These are phyloP conservation scores for Palythoa grandiflora DNA, from an alignment of 92 coral and sea anemone species.

Conservation along the genomic window DNA sequence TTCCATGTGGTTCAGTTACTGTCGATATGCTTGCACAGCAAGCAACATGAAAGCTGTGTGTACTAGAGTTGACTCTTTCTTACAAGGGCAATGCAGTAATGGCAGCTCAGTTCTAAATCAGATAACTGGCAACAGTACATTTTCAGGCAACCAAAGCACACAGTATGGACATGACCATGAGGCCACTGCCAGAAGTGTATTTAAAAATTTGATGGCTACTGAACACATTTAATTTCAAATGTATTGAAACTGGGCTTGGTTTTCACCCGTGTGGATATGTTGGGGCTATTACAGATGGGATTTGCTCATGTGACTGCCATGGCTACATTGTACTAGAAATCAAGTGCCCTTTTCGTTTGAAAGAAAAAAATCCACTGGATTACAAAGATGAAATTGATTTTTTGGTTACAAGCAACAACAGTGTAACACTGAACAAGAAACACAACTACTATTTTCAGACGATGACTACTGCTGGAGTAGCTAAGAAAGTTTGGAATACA, in stretches of 20 bases:
- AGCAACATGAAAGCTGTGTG: slow-evolving; percentile 51
- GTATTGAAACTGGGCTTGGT: slow-evolving; percentile 37
- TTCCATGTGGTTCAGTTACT: slow-evolving; percentile 7
- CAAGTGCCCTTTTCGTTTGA: slow-evolving; percentile 37
- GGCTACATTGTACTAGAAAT: slow-evolving; percentile 39
- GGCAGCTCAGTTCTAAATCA: slow-evolving; percentile 45
- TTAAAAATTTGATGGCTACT: slow-evolving; percentile 14
- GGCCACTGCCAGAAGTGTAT: slow-evolving; percentile 36
- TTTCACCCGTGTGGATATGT: slow-evolving; percentile 53
- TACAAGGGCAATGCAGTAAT: slow-evolving; percentile 11
- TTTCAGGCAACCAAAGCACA: slow-evolving; percentile 32
- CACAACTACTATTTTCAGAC: slow-evolving; percentile 49
- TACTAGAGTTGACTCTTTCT: slow-evolving; percentile 45
- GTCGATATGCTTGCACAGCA: slow-evolving; percentile 31
- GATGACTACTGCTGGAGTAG: slow-evolving; percentile 2
- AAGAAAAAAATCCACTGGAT: slow-evolving; percentile 40
- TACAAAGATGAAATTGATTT: slow-evolving; percentile 30
- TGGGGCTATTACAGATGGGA: slow-evolving; percentile 57
- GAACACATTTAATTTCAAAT: slow-evolving; percentile 39
- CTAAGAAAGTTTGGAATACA: slow-evolving; percentile 7
- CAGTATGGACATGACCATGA: slow-evolving; percentile 42
- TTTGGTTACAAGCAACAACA: slow-evolving; percentile 23
- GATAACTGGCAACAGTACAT: slow-evolving; percentile 27
- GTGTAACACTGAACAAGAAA: neutral
- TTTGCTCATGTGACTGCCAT: slow-evolving; percentile 47